These are phyloP conservation scores for Hypena proboscidalis DNA, from an alignment of 2,888 invertebrate species.

Conservation along the genomic window DNA sequence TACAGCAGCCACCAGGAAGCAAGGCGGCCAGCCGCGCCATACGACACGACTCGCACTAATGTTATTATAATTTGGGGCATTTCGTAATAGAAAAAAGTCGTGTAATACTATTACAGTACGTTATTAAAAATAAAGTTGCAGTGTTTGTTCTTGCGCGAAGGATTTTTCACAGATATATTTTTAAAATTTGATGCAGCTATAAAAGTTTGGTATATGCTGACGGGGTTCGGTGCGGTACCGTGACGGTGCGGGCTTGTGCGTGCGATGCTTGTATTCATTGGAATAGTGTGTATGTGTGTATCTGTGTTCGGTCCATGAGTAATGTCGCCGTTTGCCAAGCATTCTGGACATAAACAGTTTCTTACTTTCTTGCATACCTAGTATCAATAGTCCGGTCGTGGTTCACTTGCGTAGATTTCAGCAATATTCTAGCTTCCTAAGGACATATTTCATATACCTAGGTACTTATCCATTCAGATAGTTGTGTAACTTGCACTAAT, in stretches of 20 bases:
- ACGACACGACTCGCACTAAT: conserved; percentile 54
- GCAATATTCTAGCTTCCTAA: background rate
- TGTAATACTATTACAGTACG: conserved; percentile 24
- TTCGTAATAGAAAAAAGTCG: conserved; percentile 35
- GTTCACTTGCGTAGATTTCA: conserved; percentile 5
- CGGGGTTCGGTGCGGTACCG: conserved; percentile 19
- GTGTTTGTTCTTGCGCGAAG: conserved; percentile 15
- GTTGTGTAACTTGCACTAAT: too few species aligned
- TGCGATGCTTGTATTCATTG: background rate
- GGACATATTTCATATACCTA: too few species aligned
- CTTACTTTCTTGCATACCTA: conserved; percentile 7
- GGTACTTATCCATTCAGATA: too few species aligned
- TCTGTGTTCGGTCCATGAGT: conserved; percentile 25
- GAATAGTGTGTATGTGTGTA: background rate
- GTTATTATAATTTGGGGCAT: conserved; percentile 50
- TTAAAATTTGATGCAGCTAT: conserved; percentile 29
- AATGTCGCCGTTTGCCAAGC: conserved; percentile 39
- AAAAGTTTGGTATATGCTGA: conserved; percentile 16
- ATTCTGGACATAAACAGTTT: conserved; percentile 28
- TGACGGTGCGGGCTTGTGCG: conserved; percentile 10
- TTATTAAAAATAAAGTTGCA: conserved; percentile 32
- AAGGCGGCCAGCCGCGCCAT: conserved; percentile 47
- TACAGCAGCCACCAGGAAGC: conserved; percentile 79
- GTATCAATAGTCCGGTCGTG: too few species aligned
- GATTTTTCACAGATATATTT: conserved; percentile 23